These are phyloP conservation scores for Characodon lateralis DNA, from an alignment of 2,797 vertebrate genomes.

Conservation along the genomic window DNA sequence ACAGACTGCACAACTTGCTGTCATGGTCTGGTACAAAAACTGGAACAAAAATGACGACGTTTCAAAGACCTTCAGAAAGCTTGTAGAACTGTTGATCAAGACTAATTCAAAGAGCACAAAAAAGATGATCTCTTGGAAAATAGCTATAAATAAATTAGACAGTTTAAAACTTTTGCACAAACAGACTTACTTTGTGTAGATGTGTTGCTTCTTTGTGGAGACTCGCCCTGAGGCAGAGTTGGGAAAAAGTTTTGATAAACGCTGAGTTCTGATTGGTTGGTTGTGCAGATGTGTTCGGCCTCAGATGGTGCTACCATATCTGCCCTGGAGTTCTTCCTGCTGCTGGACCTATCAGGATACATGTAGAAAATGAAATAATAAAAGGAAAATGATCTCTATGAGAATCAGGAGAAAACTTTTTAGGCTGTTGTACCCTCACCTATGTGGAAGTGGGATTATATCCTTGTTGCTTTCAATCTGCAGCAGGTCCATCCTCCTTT, in stretches of 20 bases:
- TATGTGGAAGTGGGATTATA: conserved; percentile 39
- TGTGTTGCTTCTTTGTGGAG: conserved; percentile 85
- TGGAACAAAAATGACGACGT: neutral
- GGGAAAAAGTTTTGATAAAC: conserved; percentile 87
- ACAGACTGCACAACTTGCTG: neutral
- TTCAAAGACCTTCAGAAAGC: neutral
- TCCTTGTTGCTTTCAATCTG: conserved; percentile 81
- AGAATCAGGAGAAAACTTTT: neutral
- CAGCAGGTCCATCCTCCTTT: conserved; percentile 87
- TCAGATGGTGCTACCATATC: conserved; percentile 64
- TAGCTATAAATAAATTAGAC: too few relatives aligned
- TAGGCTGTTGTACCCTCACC: conserved; percentile 43
- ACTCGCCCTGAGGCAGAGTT: conserved; percentile 79
- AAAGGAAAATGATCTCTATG: too few relatives aligned
- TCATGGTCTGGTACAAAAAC: neutral
- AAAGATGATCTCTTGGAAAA: too few relatives aligned
- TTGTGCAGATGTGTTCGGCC: conserved; percentile 73
- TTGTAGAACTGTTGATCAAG: neutral
- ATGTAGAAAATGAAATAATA: neutral
- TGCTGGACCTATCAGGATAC: conserved; percentile 28
- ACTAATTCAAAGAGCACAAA: neutral
- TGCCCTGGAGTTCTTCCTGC: conserved; percentile 87
- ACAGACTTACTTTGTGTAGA: conserved; percentile 69
- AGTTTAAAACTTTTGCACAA: neutral
- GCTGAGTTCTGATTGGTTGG: conserved; percentile 87